Conservation (phyloP, 2,113 vertebrate genomes). For the Amblyopsis rosae region DNA sequence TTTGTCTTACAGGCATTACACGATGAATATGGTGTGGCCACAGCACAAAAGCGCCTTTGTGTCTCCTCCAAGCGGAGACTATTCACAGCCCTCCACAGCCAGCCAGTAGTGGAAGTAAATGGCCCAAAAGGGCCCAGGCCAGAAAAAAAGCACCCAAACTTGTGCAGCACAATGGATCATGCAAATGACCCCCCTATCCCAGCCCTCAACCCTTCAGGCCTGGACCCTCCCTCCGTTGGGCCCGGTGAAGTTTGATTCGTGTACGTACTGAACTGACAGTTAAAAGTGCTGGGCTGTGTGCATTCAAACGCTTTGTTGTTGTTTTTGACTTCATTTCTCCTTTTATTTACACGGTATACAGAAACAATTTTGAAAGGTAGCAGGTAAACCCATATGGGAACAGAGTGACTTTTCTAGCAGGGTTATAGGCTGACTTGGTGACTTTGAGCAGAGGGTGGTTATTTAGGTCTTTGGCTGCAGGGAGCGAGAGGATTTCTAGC, state of each 20-base stretch:
- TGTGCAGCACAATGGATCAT: conserved; percentile 82
- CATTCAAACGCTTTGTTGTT: conserved; percentile 60
- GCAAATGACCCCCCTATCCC: conserved; percentile 76
- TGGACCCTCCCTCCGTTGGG: conserved; percentile 53
- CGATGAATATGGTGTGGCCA: conserved; percentile 84
- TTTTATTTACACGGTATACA: conserved; percentile 46
- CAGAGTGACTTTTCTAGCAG: conserved; percentile 73
- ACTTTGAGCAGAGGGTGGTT: conserved; percentile 18
- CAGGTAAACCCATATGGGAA: conserved; percentile 64
- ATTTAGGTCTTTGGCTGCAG: conserved; percentile 21
- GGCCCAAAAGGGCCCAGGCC: conserved; percentile 80
- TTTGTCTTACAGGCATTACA: conserved; percentile 88
- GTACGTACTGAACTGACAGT: conserved; percentile 75
- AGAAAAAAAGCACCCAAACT: conserved; percentile 84
- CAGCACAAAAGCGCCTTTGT: conserved; percentile 84
- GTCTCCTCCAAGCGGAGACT: conserved; percentile 78
- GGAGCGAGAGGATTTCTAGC: conserved; percentile 23
- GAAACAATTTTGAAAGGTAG: conserved; percentile 57
- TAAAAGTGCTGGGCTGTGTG: conserved; percentile 69
- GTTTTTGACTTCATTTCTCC: conserved; percentile 13
- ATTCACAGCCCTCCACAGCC: conserved; percentile 83
- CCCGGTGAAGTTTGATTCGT: conserved; percentile 78
- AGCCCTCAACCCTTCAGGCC: conserved; percentile 17
- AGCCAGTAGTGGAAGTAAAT: conserved; percentile 87
- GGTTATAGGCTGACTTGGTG: conserved; percentile 52